Conservation (phyloP, 2,888 invertebrate species). For the Cybosia mesomella region DNA sequence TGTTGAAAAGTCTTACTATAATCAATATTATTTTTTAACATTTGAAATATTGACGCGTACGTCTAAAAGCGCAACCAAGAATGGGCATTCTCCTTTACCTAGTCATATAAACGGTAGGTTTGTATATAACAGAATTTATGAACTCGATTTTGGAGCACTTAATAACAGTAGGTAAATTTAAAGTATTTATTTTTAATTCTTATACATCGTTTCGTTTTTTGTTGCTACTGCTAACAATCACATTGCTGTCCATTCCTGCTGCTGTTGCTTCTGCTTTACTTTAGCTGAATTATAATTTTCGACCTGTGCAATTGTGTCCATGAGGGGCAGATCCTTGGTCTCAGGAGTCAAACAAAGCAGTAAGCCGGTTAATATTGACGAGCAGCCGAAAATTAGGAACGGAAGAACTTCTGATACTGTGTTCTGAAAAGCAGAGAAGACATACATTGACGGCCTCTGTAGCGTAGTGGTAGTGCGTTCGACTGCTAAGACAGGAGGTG, state of each 20-base stretch:
- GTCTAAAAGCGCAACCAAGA: too few relatives aligned
- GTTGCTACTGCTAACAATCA: background rate
- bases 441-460: too few relatives aligned
- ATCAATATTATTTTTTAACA: too few relatives aligned
- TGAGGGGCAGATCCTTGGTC: conserved; percentile 9
- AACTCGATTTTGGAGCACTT: too few relatives aligned
- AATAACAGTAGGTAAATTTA: too few relatives aligned
- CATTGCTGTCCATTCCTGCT: background rate
- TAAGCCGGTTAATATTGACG: background rate
- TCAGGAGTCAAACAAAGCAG: conserved; percentile 14
- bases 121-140: too few relatives aligned
- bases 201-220: background rate
- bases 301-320: conserved; percentile 6
- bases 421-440: conserved; percentile 1
- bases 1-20: too few relatives aligned
- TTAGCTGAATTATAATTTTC: background rate
- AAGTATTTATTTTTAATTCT: background rate
- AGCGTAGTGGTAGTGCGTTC: too few relatives aligned
- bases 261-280: background rate
- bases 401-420: conserved; percentile 9
- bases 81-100: too few relatives aligned
- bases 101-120: too few relatives aligned
- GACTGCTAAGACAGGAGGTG: too few relatives aligned
- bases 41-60: too few relatives aligned
- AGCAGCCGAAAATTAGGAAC: conserved; percentile 4